Conservation (phyloP, 2,797 vertebrate genomes). For the Antennarius maculatus region DNA sequence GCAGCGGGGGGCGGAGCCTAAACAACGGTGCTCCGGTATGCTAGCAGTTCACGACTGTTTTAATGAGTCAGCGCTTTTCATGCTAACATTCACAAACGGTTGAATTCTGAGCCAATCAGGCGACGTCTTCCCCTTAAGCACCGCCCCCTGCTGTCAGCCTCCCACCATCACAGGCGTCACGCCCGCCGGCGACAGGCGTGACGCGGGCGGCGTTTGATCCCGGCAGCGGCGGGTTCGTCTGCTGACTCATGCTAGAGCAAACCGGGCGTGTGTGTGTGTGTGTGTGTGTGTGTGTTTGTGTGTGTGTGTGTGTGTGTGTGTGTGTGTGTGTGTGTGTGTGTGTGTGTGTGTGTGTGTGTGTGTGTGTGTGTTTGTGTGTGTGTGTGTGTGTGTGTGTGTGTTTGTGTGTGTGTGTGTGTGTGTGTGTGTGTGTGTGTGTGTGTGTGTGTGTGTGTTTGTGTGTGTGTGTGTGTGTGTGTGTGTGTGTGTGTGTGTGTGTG, state of each 20-base stretch:
- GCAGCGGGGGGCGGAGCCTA: too few species aligned
- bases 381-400: conserved; percentile 38
- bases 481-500: conserved; percentile 29
- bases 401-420: conserved; percentile 30
- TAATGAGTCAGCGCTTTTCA: too few species aligned
- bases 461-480: conserved; percentile 26
- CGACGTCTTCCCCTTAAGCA: conserved; percentile 42
- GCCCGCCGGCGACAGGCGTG: conserved; percentile 49
- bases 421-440: conserved; percentile 29
- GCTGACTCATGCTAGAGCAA: conserved; percentile 56
- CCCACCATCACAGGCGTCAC: conserved; percentile 11
- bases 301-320: conserved; percentile 40
- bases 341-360: conserved; percentile 42
- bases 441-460: conserved; percentile 41
- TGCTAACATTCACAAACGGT: too few species aligned
- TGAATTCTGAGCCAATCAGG: conserved; percentile 22
- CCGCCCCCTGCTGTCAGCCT: conserved; percentile 7
- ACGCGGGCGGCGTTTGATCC: neutral
- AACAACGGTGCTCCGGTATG: too few species aligned
- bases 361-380: conserved; percentile 21
- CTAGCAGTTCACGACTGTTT: too few species aligned
- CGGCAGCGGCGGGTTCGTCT: conserved; percentile 11
- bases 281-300: conserved; percentile 28
- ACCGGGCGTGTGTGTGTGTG: neutral
- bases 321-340: conserved; percentile 13